These are phyloP conservation scores for Hydriomena furcata DNA, from an alignment of 2,888 invertebrate genomes.

Conservation along the genomic window DNA sequence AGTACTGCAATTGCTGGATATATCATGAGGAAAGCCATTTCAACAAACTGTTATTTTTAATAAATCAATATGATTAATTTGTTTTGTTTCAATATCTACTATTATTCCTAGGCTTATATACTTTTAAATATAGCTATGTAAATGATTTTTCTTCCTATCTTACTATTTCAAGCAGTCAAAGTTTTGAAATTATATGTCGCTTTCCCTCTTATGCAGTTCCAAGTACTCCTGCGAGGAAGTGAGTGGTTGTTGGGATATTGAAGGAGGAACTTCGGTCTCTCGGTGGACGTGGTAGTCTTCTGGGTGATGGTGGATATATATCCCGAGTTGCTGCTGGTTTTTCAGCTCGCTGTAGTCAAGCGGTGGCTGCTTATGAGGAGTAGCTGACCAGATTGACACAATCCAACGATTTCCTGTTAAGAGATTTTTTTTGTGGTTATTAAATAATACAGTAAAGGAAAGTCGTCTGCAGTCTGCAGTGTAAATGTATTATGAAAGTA, in stretches of 20 bases:
- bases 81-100: no score
- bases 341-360: constrained; percentile 90
- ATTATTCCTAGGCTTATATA: no score
- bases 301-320: constrained; percentile 56
- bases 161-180: background rate
- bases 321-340: constrained; percentile 61
- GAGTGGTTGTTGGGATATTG: constrained; percentile 66
- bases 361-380: constrained; percentile 92
- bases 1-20: constrained; percentile 91
- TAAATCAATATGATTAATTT: no score
- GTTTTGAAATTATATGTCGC: constrained; percentile 89
- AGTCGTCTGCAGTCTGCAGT: no score
- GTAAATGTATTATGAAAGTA: no score
- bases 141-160: background rate
- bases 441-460: no score
- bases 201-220: constrained; percentile 90
- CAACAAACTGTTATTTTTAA: no score
- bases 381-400: constrained; percentile 92
- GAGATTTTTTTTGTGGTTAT: no score
- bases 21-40: constrained; percentile 89
- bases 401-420: constrained; percentile 95
- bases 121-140: no score
- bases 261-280: constrained; percentile 55
- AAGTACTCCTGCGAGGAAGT: constrained; percentile 80
- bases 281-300: constrained; percentile 55